Conservation (phyloP, 37 sponge, comb jelly and placozoan genomes). For the Mnemiopsis leidyi region DNA sequence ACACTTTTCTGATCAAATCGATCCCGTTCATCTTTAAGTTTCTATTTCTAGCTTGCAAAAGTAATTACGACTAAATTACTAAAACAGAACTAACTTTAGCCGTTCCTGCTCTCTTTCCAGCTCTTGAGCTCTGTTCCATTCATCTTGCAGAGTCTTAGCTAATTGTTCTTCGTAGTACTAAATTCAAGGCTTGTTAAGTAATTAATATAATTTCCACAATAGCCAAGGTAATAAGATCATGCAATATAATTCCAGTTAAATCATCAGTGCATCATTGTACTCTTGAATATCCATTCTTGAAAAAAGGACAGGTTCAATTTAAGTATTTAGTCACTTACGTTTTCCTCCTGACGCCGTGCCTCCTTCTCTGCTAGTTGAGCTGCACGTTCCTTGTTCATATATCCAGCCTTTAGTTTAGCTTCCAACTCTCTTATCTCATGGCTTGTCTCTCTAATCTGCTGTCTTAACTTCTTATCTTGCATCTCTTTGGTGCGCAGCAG, state of each 20-base stretch:
- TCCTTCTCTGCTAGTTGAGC: constrained; percentile 95
- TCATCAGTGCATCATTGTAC: too few species aligned
- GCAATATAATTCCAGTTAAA: too few species aligned
- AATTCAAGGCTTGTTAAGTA: too few species aligned
- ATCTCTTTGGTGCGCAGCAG: constrained; percentile 76
- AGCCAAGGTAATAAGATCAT: too few species aligned
- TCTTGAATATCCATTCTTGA: too few species aligned
- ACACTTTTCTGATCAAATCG: too few species aligned
- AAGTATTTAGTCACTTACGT: too few species aligned
- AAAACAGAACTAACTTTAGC: constrained; percentile 62
- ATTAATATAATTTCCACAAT: too few species aligned
- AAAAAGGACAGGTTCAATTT: too few species aligned
- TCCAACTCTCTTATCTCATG: constrained; percentile 89
- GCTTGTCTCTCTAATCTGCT: constrained; percentile 81
- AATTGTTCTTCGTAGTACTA: constrained; percentile 62
- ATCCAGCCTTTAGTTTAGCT: constrained; percentile 88
- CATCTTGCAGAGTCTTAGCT: constrained; percentile 61
- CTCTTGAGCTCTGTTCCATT: constrained; percentile 63
- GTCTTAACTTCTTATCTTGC: constrained; percentile 78
- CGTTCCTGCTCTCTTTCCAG: constrained; percentile 34
- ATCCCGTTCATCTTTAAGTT: too few species aligned
- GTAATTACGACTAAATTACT: too few species aligned
- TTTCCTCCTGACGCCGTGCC: constrained; percentile 67
- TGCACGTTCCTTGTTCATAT: constrained; percentile 96
- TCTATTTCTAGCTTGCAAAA: too few species aligned